Evolutionary conservation across 1,140 invertebrate genomes (phyloP), one percentile per base, ranked within the genome.

Genomic region (Leptestheria dahalacensis): DNA sequence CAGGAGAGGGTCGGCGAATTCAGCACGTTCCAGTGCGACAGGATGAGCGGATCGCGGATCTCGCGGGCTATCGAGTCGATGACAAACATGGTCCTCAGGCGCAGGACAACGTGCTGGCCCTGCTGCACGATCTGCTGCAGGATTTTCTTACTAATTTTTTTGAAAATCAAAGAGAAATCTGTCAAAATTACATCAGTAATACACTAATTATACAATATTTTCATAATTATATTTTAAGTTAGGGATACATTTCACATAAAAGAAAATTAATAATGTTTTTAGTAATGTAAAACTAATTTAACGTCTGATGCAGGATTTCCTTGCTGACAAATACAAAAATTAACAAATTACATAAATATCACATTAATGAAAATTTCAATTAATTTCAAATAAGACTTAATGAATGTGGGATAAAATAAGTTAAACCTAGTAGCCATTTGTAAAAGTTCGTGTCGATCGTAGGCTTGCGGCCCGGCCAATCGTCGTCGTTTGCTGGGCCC

Each of bases 41-140:
- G 84, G 41, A 97, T 93, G 3, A 95, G 76, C 0, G 93, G 92
- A 77, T 97, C 93, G 72, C 93, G 92, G 0, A 80, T 85, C 74
- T 92, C 89, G 65, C 87, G 83, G 1, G 92, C 89, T 65, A 95
- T 83, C 33, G 88, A 89, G 67, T 97, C 92, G n/a, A 97, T 75
- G 0, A 95, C 88, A 67, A 89, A 90, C 74, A 91, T 88, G 0
- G 90, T 91, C 47, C 91, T 78, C 54, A 89, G 77, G 41, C 92
- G 75, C 78, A 97, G 85, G 49, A 96, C 91, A 67, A 91, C 90
- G 70, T 97, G 93, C 71, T 95, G 92, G 1, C 91, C 88, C 72
- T 97, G 93, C 64, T 91, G 84, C 49, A 97, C 93, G 48, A 97
- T 95, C 74, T 96, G 91, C 68, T 97, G 91, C n/a, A 97, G 71